These are phyloP conservation scores for Parnassius mnemosyne DNA, from an alignment of 2,888 invertebrate species.

Conservation along the genomic window DNA sequence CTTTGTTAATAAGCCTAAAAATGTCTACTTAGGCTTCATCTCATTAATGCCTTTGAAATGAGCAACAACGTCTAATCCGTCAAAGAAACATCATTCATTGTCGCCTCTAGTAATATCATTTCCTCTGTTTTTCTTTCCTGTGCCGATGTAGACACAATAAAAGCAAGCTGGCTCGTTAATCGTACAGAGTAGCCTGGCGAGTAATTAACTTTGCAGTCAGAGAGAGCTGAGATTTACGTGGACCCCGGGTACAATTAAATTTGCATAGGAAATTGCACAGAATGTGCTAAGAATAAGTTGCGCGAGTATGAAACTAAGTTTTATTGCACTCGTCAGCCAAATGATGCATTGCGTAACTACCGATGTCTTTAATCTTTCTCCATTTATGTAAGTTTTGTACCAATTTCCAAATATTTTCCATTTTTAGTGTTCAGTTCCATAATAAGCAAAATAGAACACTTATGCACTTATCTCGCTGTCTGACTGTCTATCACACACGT, in stretches of 20 bases:
- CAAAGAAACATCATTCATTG: slow-evolving; percentile 35
- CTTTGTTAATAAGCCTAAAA: slow-evolving; percentile 15
- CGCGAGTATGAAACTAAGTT: slow-evolving; percentile 61
- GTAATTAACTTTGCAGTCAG: slow-evolving; percentile 77
- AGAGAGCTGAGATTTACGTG: slow-evolving; percentile 75
- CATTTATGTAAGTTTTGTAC: background rate
- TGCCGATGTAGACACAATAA: slow-evolving; percentile 73
- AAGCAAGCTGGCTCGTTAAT: slow-evolving; percentile 70
- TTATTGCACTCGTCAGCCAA: slow-evolving; percentile 53
- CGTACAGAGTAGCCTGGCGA: slow-evolving; percentile 61
- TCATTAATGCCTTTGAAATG: slow-evolving; percentile 21
- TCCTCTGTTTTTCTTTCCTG: slow-evolving; percentile 53
- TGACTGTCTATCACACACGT: no score
- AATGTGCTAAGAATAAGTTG: slow-evolving; percentile 75
- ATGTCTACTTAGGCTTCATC: slow-evolving; percentile 24
- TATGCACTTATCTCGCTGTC: no score
- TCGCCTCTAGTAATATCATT: slow-evolving; percentile 52
- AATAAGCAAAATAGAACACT: no score
- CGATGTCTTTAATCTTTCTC: slow-evolving; percentile 33
- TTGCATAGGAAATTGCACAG: slow-evolving; percentile 79
- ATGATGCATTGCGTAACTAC: slow-evolving; percentile 31
- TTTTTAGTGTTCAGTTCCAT: no score
- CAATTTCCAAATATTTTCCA: background rate
- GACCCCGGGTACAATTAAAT: slow-evolving; percentile 78
- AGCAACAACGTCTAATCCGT: slow-evolving; percentile 15